phyloP scores from a whole-genome alignment of 2,797 vertebrate genomes.

The Alca torda region DNA sequence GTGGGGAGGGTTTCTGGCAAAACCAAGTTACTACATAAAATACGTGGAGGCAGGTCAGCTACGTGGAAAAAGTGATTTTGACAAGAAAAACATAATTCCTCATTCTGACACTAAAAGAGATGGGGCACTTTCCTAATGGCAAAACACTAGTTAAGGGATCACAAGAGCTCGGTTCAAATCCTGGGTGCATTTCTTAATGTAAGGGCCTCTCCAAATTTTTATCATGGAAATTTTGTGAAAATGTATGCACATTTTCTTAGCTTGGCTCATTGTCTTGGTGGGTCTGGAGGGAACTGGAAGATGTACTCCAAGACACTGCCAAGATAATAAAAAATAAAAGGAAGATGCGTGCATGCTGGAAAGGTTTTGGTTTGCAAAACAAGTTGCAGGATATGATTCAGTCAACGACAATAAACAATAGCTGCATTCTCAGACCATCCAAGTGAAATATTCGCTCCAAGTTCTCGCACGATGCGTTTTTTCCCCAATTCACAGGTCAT shows the following conservation, averaged over 20 bases:
- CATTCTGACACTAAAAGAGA: background rate
- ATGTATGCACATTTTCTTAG: background rate
- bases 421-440: background rate
- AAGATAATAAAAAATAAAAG: background rate
- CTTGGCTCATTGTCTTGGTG: background rate
- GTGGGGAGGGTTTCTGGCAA: background rate
- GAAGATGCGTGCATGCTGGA: background rate
- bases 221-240: background rate
- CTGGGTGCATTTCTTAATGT: background rate
- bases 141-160: background rate
- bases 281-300: background rate
- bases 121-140: rapidly evolving
- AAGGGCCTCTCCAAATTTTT: background rate
- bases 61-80: background rate
- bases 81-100: background rate
- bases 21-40: background rate
- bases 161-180: background rate
- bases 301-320: background rate
- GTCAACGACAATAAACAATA: background rate
- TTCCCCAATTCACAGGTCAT: background rate
- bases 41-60: background rate
- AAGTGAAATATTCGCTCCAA: background rate
- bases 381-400: background rate
- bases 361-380: background rate
- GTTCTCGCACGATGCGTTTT: background rate